Evolutionary conservation across 2,113 vertebrate genomes (phyloP), one percentile per base, ranked within the genome.

Genomic region (Cyphomyrus plagiostoma): DNA sequence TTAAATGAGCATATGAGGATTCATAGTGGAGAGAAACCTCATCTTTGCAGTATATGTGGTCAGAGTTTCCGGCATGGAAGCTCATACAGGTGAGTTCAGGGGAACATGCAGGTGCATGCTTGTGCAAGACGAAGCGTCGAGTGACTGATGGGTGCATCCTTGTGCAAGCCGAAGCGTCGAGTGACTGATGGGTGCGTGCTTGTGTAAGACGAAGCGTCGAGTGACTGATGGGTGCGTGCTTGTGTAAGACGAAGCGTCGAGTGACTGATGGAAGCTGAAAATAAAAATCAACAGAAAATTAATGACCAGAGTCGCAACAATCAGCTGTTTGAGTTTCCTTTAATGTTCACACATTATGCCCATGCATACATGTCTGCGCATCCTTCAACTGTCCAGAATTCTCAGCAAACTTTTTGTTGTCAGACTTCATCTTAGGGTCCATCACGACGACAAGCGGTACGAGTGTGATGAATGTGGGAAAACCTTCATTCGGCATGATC

Each of bases 381-480:
- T 15, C 46, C 11, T n/a, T 58, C 7, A 23, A 4, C 19, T 62
- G 0, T 42, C 13, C 30, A 52, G 17, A 4, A 58, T 21, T 42
- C 26, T 87, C 7, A 58, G 30, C 23, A 19, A 17, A 56, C 17
- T 45, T 82, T 89, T 83, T n/a, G 1, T 8, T 92, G 80, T 23
- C 91, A 99, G 98, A 91, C 97, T 99, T 88, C 98, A 99, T 39
- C 95, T 99, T 13, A 95, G 98, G 93, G 98, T 99, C 0, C 98
- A 99, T 91, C 98, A 99, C 7, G 97, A 99, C 48, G 98, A 99
- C 92, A 99, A 99, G 91, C 97, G 98, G 56, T 99, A 99, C 0
- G 98, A 99, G 92, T 99, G 98, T 91, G 97, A 98, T n/a, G 96
- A 99, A 91, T 99, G 98, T 89, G 98, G 98, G 52, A 99, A 99